phyloP scores from a whole-genome alignment of 2,797 vertebrate genomes.

The Cyprinodon diabolis region DNA sequence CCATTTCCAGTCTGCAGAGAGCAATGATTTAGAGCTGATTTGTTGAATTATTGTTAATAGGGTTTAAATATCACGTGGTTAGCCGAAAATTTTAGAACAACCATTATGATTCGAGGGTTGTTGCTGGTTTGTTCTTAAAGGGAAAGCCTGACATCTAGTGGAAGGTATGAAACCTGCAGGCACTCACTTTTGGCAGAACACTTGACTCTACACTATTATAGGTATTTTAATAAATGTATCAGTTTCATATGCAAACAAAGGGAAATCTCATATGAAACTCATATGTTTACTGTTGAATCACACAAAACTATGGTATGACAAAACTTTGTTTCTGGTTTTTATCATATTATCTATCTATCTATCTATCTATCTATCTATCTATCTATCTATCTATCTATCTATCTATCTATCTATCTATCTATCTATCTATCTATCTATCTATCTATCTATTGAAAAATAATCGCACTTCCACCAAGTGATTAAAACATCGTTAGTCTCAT shows the following conservation, averaged over 20 bases:
- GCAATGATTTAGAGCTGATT: conserved; percentile 18
- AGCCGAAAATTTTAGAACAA: not conserved
- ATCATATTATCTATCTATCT: too few relatives aligned
- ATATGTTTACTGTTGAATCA: too few relatives aligned
- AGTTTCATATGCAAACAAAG: too few relatives aligned
- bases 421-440: not conserved
- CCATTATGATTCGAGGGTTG: not conserved
- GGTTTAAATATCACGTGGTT: conserved; percentile 11
- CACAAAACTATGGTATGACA: too few relatives aligned
- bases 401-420: not conserved
- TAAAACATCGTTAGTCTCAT: not conserved
- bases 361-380: too few relatives aligned
- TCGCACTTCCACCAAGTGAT: not conserved
- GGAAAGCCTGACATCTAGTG: conserved; percentile 64
- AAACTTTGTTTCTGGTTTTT: not conserved
- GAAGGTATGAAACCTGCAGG: conserved; percentile 29
- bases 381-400: too few relatives aligned
- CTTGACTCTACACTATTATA: too few relatives aligned
- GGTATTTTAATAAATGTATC: too few relatives aligned
- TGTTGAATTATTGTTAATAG: conserved; percentile 17
- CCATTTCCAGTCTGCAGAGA: conserved; percentile 22
- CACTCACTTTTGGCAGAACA: too few relatives aligned
- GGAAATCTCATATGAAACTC: too few relatives aligned
- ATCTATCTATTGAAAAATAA: not conserved
- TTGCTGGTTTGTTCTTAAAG: conserved; percentile 17